These are phyloP conservation scores for Tetramorium simillimum DNA, from an alignment of 1,140 invertebrate species.

Conservation along the genomic window DNA sequence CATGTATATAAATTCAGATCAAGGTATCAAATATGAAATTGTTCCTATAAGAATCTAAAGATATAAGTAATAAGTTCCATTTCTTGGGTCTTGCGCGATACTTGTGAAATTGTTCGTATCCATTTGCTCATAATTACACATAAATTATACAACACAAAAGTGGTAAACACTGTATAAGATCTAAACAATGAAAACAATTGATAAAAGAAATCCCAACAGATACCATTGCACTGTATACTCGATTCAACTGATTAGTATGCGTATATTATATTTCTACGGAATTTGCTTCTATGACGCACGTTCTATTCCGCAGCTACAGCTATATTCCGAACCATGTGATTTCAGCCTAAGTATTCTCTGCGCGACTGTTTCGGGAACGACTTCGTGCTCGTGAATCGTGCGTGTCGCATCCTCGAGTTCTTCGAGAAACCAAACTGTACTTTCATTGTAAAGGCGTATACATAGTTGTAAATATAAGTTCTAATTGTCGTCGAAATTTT, in stretches of 20 bases:
- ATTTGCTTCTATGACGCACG: too few species aligned
- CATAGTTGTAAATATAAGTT: too few species aligned
- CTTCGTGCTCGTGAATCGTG: too few species aligned
- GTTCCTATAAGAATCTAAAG: not conserved
- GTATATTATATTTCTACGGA: constrained; percentile 26
- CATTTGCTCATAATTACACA: constrained; percentile 19
- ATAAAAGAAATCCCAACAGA: constrained; percentile 8
- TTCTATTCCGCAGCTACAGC: too few species aligned
- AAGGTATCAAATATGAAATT: constrained; percentile 34
- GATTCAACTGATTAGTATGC: constrained; percentile 18
- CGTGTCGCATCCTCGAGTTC: too few species aligned
- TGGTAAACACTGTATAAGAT: constrained; percentile 16
- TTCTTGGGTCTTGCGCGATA: constrained; percentile 2
- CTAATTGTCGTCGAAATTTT: too few species aligned
- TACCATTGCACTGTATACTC: constrained; percentile 37
- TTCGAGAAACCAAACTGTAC: too few species aligned
- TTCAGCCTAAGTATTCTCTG: too few species aligned
- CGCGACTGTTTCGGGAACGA: too few species aligned
- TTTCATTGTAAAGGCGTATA: too few species aligned
- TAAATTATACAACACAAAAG: constrained; percentile 3
- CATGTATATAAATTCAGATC: constrained; percentile 7
- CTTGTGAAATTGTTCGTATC: constrained; percentile 1
- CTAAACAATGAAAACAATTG: constrained; percentile 28
- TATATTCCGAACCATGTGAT: too few species aligned
- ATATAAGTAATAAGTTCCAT: constrained; percentile 11